Evolutionary conservation across 2,888 invertebrate genomes (phyloP).

Genomic region (Charanyca ferruginea): DNA sequence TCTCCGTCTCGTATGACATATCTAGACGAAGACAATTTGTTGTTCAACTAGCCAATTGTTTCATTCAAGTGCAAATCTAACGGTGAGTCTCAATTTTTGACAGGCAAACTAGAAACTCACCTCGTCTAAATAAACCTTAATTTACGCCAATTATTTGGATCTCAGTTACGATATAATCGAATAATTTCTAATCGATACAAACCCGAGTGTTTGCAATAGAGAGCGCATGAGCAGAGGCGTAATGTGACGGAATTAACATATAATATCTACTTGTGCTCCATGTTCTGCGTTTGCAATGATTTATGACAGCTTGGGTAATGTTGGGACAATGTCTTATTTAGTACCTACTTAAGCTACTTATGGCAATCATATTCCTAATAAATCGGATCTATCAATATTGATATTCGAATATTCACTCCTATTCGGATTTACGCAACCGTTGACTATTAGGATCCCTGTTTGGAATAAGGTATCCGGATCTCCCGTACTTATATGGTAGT

Average conservation of each 20-base stretch:
- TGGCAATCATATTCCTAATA: slow-evolving; percentile 25
- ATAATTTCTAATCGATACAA: slow-evolving; percentile 56
- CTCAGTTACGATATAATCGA: slow-evolving; percentile 51
- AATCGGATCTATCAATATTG: slow-evolving; percentile 14
- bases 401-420: not conserved
- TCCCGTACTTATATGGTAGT: not conserved
- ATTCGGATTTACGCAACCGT: not conserved
- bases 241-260: slow-evolving; percentile 53
- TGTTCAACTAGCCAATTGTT: no score
- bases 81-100: not conserved
- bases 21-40: no score
- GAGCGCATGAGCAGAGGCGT: slow-evolving; percentile 47
- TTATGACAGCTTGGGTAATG: slow-evolving; percentile 23
- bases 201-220: slow-evolving; percentile 35
- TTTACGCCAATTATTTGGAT: slow-evolving; percentile 27
- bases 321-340: slow-evolving; percentile 3
- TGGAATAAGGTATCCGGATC: not conserved
- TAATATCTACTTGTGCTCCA: slow-evolving; percentile 4
- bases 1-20: no score
- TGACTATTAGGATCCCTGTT: not conserved
- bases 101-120: not conserved
- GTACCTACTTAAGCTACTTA: not conserved
- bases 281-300: slow-evolving; percentile 25
- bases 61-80: no score
- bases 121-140: not conserved